Evolutionary conservation across 1,140 invertebrate species (phyloP).

Genomic region (Zaprionus africanus): DNA sequence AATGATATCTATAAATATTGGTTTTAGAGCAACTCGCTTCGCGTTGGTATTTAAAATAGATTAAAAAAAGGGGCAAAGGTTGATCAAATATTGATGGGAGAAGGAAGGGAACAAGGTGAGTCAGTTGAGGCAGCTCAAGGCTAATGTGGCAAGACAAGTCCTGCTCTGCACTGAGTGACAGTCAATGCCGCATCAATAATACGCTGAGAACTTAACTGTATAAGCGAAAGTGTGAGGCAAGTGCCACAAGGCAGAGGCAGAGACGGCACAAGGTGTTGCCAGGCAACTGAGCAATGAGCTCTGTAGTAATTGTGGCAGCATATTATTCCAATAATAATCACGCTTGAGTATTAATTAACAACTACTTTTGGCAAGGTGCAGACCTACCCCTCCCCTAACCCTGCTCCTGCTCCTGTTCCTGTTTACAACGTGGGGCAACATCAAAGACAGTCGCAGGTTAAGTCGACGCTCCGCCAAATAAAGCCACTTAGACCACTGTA

Average conservation of each 20-base stretch:
- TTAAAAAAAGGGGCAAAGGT: background rate
- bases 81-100: background rate
- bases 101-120: background rate
- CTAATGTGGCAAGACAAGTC: background rate
- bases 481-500: slow-evolving; percentile 43
- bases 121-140: background rate
- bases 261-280: background rate
- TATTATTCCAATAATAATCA: slow-evolving; percentile 23
- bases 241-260: background rate
- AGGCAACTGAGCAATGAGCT: background rate
- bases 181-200: background rate
- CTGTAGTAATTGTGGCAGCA: background rate
- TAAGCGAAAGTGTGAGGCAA: background rate
- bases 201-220: background rate
- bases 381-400: background rate
- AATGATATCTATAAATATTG: slow-evolving; percentile 4
- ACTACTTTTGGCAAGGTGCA: slow-evolving; percentile 1
- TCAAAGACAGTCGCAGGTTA: slow-evolving; percentile 39
- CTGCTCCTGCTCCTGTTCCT: no score
- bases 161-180: background rate
- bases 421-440: slow-evolving; percentile 11
- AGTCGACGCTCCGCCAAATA: slow-evolving; percentile 31
- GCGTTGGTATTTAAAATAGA: background rate
- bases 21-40: background rate
- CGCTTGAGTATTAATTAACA: slow-evolving; percentile 39